These are phyloP conservation scores for Rhinophrynus dorsalis DNA, from an alignment of 2,797 vertebrate genomes.

Conservation along the genomic window DNA sequence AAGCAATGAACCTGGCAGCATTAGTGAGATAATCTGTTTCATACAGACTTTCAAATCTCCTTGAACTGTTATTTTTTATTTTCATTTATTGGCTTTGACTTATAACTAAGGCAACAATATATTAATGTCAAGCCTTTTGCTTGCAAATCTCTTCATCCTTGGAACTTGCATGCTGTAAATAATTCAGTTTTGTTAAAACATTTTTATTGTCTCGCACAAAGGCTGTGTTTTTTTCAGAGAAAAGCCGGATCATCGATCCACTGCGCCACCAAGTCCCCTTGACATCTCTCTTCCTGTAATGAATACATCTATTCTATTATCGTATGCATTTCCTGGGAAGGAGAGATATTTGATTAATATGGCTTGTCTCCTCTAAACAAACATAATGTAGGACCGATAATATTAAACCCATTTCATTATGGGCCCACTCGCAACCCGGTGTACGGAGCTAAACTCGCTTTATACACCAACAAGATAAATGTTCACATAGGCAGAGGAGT, in stretches of 20 bases:
- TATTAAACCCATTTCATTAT: conserved; percentile 58
- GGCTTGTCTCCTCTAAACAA: conserved; percentile 66
- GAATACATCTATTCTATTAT: conserved; percentile 62
- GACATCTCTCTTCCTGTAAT: conserved; percentile 58
- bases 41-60: conserved; percentile 2
- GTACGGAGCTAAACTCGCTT: conserved; percentile 28
- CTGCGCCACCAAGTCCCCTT: conserved; percentile 48
- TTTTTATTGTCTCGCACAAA: conserved; percentile 20
- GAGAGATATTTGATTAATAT: conserved; percentile 64
- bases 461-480: conserved; percentile 56
- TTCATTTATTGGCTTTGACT: background rate
- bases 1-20: background rate
- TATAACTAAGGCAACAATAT: conserved; percentile 1
- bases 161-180: conserved; percentile 23
- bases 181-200: conserved; percentile 28
- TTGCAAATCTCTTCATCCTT: conserved; percentile 15
- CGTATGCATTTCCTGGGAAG: conserved; percentile 51
- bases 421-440: conserved; percentile 45
- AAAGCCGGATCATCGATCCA: conserved; percentile 55
- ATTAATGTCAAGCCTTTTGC: conserved; percentile 15
- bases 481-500: conserved; percentile 42
- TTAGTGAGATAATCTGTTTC: background rate
- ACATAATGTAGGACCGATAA: conserved; percentile 65
- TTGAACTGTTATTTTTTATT: conserved; percentile 7
- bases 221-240: background rate